Evolutionary conservation across 2,888 invertebrate genomes (phyloP), one percentile per base, ranked within the genome.

Genomic region (Mythimna albipuncta): DNA sequence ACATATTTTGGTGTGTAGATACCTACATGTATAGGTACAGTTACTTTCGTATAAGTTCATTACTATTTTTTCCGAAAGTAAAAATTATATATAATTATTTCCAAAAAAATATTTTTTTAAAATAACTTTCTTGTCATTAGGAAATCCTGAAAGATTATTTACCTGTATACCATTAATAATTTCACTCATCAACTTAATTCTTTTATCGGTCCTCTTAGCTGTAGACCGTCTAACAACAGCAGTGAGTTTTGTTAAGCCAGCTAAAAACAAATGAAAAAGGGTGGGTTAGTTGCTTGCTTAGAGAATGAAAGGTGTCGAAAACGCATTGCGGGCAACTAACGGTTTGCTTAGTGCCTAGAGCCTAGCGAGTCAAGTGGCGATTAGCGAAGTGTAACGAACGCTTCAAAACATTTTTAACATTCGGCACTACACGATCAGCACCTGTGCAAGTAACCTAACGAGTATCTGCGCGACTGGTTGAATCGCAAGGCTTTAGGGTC

Each of bases 151-250:
- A 54, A 35, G 13, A 19, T 11, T 63, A 64, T 44, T 82, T 88
- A 98, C 98, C 93, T 98, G 97, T 90, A 99, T 99, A 0, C 98
- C 98, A 64, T 97, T 97, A 64, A 99, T 98, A 75, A 99, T 98
- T 97, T 99, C 99, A 89, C 98, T 98, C 97, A 99, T 99, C 52
- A 98, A 93, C 75, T 98, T 97, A 19, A 99, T 98, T 86, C 99
- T 96, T 84, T 97, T 97, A 91, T 99, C 99, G 0, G 99, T 98
- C 88, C 97, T 97, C 32, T 96, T 93, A 0, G 99, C 99, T 11
- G 98, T 98, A 86, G 86, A 96, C 26, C 95, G 90, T 81, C 96
- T 91, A 2, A 94, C 81, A 4, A 91, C 83, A 44, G 93, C 85
- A 9, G 95, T 94, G 0, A 93, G 79, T 84, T 95, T 95, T 2